Evolutionary conservation across 1,140 invertebrate species (phyloP), one percentile per base, ranked within the genome.

Genomic region (Camponotus vicinus): DNA sequence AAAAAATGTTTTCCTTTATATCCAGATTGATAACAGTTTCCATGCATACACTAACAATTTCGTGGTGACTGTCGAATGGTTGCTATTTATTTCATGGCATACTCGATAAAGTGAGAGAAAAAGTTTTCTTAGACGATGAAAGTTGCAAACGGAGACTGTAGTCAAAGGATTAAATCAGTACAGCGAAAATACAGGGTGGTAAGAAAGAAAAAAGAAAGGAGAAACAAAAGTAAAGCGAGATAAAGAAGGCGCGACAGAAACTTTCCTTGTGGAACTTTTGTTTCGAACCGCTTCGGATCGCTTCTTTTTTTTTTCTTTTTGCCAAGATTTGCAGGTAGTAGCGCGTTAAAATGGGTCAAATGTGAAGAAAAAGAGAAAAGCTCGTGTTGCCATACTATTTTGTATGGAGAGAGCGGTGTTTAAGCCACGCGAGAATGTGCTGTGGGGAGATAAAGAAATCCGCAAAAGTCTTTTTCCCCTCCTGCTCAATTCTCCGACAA

Each of bases 111-210:
- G 37, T 8, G 52, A 61, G 4, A 32, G 40, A 73, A 61, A 61
- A 11, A 49, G 27, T 32, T 75, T 27, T 13, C 37, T 63, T 27
- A 63, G 32, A n/a, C 42, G 18, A 73, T 45, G 42, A 40, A 83
- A 83, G 55, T 75, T 75, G 37, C 7, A 61, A 75, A 42, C 69
- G 52, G 18, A 18, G 27, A 61, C 15, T 27, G 40, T 73, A 42
- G 32, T n/a, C 57, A 37, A 83, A 61, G 69, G 40, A 83, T 83
- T 75, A 83, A 83, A 59, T 45, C 52, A 21, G 52, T n/a, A 15
- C n/a, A 49, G 52, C 18, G 37, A 49, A 45, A 82, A 83, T 75
- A 27, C 52, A 27, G 13, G 13, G 18, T 37, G 49, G 21, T n/a
- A 59, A 42, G 69, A 40, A 59, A 1, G 37, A 40, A 27, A 15